These are phyloP conservation scores for Butastur rufipennis DNA, from an alignment of 2,113 vertebrate species.

Conservation along the genomic window DNA sequence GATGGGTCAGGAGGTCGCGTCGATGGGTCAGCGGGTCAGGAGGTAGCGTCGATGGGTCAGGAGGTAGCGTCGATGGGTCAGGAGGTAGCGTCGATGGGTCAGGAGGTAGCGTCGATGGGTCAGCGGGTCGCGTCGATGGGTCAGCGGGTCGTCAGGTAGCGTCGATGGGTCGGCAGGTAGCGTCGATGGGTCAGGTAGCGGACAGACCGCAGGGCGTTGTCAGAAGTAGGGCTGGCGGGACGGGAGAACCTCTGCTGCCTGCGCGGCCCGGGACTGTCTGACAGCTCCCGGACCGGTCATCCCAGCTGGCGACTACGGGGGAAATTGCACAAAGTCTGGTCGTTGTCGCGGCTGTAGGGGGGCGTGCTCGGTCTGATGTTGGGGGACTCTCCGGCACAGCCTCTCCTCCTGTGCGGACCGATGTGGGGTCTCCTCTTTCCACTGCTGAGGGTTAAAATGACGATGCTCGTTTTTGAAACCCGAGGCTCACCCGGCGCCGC, in stretches of 20 bases:
- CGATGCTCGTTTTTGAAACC: neutral
- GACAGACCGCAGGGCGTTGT: neutral
- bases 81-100: neutral
- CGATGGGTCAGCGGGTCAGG: neutral
- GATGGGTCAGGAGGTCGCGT: too few relatives aligned
- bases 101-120: accelerated
- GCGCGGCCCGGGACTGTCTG: too few relatives aligned
- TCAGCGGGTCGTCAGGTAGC: too few relatives aligned
- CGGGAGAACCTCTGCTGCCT: neutral
- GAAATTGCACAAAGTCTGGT: neutral
- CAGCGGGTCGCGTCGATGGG: neutral
- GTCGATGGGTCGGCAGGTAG: neutral
- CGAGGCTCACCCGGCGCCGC: accelerated
- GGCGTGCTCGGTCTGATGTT: too few relatives aligned
- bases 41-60: neutral
- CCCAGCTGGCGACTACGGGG: neutral
- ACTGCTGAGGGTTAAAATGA: neutral
- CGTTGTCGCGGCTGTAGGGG: neutral
- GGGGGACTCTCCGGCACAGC: neutral
- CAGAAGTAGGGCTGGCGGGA: neutral
- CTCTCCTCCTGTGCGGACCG: neutral
- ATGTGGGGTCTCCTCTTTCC: neutral
- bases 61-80: accelerated
- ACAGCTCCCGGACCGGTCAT: accelerated
- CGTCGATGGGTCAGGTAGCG: accelerated